A percentile compares a stretch with the other conserved stretches of the same genome.
These are phyloP conservation scores for Deilephila elpenor DNA, from an alignment of 2,888 invertebrate species.

Conservation along the genomic window DNA sequence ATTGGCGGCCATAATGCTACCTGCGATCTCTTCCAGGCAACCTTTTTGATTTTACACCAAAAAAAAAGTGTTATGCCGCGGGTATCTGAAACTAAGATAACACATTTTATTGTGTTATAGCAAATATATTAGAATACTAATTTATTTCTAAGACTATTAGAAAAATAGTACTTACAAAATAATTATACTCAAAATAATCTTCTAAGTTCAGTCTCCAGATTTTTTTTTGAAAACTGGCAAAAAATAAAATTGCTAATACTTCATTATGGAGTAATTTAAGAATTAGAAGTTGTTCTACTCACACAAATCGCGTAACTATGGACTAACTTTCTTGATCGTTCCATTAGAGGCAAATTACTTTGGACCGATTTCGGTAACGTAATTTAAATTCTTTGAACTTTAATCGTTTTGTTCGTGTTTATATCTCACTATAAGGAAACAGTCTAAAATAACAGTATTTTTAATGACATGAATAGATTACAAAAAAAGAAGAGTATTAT, in stretches of 20 bases:
- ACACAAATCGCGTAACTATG: slow-evolving; percentile 35
- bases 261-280: slow-evolving; percentile 7
- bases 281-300: slow-evolving; percentile 6
- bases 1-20: too few species aligned
- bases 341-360: slow-evolving; percentile 43
- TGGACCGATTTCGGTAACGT: slow-evolving; percentile 3
- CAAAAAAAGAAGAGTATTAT: too few species aligned
- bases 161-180: too few species aligned
- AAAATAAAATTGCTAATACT: neutral
- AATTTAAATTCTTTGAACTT: slow-evolving; percentile 1
- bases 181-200: too few species aligned
- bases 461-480: neutral
- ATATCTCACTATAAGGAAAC: neutral
- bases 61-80: too few species aligned
- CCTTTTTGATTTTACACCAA: too few species aligned
- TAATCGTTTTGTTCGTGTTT: neutral
- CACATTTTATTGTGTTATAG: too few species aligned
- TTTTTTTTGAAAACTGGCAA: neutral
- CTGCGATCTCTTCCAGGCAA: too few species aligned
- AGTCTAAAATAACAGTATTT: neutral
- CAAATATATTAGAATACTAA: too few species aligned
- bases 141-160: too few species aligned
- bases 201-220: too few species aligned
- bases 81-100: too few species aligned
- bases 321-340: slow-evolving; percentile 42